phyloP scores from a whole-genome alignment of 2,113 vertebrate genomes.

The Microtus oregoni region DNA sequence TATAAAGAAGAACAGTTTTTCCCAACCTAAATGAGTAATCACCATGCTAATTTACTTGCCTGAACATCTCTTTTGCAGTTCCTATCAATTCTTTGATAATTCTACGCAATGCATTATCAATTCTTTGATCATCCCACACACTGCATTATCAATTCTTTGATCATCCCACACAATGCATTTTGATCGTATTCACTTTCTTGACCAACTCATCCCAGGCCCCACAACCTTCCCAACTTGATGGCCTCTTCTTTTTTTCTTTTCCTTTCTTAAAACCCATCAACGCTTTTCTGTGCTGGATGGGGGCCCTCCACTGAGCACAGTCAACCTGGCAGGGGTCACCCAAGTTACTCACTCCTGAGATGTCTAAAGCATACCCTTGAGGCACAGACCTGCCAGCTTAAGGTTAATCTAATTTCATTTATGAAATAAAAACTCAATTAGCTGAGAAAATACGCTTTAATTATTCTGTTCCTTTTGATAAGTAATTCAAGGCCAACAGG shows the following conservation, averaged over 20 bases:
- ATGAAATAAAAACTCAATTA: slow-evolving; percentile 51
- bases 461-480: slow-evolving; percentile 4
- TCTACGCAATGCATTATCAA: no score
- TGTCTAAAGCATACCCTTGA: background rate
- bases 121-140: no score
- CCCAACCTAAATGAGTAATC: background rate
- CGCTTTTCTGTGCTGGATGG: background rate
- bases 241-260: background rate
- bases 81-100: background rate
- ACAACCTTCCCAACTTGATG: background rate
- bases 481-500: background rate
- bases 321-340: background rate
- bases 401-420: slow-evolving; percentile 41
- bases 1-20: slow-evolving; percentile 4
- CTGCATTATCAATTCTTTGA: no score
- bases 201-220: background rate
- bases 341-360: background rate
- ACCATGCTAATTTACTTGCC: background rate
- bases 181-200: background rate
- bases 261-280: background rate
- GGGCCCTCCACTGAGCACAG: background rate
- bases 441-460: background rate
- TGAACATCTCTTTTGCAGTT: background rate
- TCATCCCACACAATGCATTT: background rate
- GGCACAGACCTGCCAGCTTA: background rate